Evolutionary conservation across 2,113 vertebrate species (phyloP).

Genomic region (Lynx canadensis): DNA sequence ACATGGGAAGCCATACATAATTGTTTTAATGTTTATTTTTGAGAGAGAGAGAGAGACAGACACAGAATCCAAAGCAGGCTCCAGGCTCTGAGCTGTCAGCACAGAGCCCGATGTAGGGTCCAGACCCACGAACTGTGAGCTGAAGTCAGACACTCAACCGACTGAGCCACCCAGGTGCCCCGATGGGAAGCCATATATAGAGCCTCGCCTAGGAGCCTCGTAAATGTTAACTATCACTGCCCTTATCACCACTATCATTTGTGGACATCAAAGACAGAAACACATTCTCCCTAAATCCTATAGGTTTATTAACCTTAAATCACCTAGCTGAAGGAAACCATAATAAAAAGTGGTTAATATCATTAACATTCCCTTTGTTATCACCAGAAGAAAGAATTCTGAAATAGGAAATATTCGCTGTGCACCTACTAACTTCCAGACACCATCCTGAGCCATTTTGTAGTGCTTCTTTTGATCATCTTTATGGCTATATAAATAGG

Average conservation of each 20-base stretch:
- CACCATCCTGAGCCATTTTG: not conserved
- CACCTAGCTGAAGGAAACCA: not conserved
- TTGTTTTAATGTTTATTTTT: too few relatives aligned
- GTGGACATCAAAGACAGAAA: not conserved
- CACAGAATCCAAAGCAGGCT: too few relatives aligned
- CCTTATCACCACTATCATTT: not conserved
- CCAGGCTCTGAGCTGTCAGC: too few relatives aligned
- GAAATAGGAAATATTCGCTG: not conserved
- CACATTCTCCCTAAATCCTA: not conserved
- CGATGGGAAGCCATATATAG: not conserved
- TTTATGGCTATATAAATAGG: not conserved
- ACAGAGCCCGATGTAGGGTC: too few relatives aligned
- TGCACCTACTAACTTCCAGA: not conserved
- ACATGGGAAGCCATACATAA: not conserved
- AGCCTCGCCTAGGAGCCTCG: not conserved
- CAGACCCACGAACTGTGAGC: too few relatives aligned
- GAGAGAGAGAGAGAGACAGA: too few relatives aligned
- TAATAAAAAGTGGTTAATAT: not conserved
- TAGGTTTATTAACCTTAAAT: not conserved
- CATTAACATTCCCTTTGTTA: not conserved
- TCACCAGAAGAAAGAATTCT: constrained; percentile 6
- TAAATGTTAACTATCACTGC: not conserved
- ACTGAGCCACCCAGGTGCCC: too few relatives aligned
- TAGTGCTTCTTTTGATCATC: not conserved
- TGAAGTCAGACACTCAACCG: too few relatives aligned